Percentiles rank a stretch among this genome's conserved stretches.
phyloP scores from a whole-genome alignment of 2,797 vertebrate genomes.

The Fratercula arctica region DNA sequence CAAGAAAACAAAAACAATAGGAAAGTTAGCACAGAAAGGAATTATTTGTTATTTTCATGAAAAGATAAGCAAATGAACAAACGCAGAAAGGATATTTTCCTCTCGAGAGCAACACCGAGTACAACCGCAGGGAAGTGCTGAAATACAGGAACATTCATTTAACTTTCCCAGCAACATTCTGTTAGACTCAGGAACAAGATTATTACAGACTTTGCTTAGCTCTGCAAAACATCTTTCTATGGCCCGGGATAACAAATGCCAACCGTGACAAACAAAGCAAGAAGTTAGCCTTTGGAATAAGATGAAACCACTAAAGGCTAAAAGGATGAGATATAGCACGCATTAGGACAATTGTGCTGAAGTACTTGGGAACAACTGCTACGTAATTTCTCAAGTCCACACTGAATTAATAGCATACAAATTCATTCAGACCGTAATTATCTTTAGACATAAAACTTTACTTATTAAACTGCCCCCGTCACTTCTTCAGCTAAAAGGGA shows the following conservation, averaged over 20 bases:
- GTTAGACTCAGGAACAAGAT: background rate
- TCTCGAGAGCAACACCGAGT: background rate
- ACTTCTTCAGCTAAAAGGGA: background rate
- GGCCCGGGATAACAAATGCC: background rate
- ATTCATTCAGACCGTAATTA: background rate
- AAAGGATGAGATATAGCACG: rapidly evolving
- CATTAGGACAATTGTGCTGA: rapidly evolving
- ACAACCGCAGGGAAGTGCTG: background rate
- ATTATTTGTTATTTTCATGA: background rate
- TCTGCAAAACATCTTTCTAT: rapidly evolving
- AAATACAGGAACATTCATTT: background rate
- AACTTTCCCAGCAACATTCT: too few relatives aligned
- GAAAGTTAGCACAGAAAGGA: background rate
- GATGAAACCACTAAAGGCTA: background rate
- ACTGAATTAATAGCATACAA: background rate
- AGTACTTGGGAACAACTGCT: background rate
- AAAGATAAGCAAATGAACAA: background rate
- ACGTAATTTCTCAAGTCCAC: background rate
- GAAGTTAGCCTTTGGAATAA: background rate
- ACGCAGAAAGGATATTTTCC: background rate
- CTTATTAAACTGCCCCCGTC: background rate
- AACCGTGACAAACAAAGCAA: background rate
- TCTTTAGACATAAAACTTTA: background rate
- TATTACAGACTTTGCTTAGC: background rate
- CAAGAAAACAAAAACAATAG: background rate